A percentile compares a stretch with the other conserved stretches of the same genome.
Evolutionary conservation across 2,113 vertebrate genomes (phyloP).

Genomic region (Alexandromys fortis): DNA sequence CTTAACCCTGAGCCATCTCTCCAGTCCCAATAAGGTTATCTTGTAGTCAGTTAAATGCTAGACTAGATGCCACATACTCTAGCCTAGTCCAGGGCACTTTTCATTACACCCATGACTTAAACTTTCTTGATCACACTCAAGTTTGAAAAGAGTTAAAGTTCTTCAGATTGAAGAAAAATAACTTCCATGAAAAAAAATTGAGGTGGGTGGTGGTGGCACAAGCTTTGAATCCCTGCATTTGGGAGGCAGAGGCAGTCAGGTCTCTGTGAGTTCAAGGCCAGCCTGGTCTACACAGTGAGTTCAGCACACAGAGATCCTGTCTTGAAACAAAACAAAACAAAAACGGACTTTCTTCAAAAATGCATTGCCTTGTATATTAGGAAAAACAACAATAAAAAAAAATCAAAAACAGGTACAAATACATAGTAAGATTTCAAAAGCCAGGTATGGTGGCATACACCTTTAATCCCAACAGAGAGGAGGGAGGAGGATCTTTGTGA

Average conservation of each 20-base stretch:
- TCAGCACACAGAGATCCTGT: not conserved
- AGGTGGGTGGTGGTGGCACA: not conserved
- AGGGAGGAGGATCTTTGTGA: not conserved
- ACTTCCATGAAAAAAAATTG: not conserved
- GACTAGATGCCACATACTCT: not conserved
- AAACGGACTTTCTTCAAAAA: slow-evolving; percentile 31
- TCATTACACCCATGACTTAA: slow-evolving; percentile 10
- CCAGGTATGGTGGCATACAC: not conserved
- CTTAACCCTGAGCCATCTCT: not conserved
- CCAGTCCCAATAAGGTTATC: not conserved
- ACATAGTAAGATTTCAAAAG: slow-evolving; percentile 1
- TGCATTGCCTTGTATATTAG: not conserved
- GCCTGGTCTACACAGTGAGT: not conserved
- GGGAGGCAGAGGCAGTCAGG: not conserved
- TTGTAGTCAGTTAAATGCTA: not conserved
- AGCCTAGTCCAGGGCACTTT: not conserved
- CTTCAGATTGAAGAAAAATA: slow-evolving; percentile 42
- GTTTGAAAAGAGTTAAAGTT: slow-evolving; percentile 20
- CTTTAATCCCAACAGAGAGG: not conserved
- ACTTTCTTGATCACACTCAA: slow-evolving; percentile 9
- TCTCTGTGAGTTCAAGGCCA: not conserved
- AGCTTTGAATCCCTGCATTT: not conserved
- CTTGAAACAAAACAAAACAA: not conserved
- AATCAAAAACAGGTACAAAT: not conserved
- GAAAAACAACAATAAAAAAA: not conserved